Evolutionary conservation across 2,888 invertebrate genomes (phyloP), one percentile per base, ranked within the genome.

Genomic region (Pomacea canaliculata): DNA sequence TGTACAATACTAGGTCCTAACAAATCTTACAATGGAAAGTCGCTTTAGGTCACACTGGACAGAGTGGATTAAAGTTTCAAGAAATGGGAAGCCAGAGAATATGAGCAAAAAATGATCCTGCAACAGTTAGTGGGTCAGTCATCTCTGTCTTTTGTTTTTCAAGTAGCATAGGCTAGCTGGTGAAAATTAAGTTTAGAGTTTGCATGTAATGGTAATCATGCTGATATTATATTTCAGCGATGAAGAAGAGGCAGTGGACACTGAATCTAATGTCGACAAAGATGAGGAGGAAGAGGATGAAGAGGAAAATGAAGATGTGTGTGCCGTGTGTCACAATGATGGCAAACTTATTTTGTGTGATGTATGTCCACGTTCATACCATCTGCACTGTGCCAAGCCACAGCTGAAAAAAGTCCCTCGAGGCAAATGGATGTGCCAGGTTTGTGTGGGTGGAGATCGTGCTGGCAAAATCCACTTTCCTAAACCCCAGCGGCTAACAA

Each of bases 381-480:
- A 88, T 76, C 80, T 87, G 49, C 79, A 80, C 63, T 88, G 88
- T 83, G 86, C 87, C 16, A 80, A 83, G 7, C 88, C 88, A 19
- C 81, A 82, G 10, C 81, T 88, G 68, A 87, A 86, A 76, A 87
- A 86, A 79, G 85, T 88, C 12, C 88, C 88, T 5, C 82, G 81
- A 71, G 85, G 86, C 63, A 86, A 85, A 76, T 88, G 88, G 88
- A 77, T 85, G 73, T 88, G 88, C 78, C 86, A 87, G 76, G 81
- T 84, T 10, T 88, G 88, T 78, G 77, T 83, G 70, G 86, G 85
- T 10, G 82, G 81, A 3, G 84, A 83, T 59, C 80, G 81, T 12
- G 83, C 82, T 48, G 86, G 85, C 19, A 84, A 83, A 76, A 80
- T 83, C 65, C 81, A 83, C 76, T 76, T 83, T 49, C 78, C 78